Evolutionary conservation across 1,140 invertebrate species (phyloP), one percentile per base, ranked within the genome.

Genomic region (Zaprionus inermis): DNA sequence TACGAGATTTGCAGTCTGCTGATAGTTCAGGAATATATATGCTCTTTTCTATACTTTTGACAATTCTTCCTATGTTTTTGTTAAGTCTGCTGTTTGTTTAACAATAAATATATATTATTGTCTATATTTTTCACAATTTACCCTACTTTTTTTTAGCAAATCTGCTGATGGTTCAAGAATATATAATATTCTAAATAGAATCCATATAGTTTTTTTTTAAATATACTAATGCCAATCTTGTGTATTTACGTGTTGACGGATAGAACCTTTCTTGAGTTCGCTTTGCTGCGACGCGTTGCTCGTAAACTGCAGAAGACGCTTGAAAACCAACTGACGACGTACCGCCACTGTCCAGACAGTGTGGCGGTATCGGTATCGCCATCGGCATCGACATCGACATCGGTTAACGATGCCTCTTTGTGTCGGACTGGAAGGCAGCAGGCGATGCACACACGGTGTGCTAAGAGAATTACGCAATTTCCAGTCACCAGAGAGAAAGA

Each of bases 381-480:
- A 55, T 66, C 30, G 66, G 11, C 14, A 44, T 44, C 38, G n/a
- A 0, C n/a, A 44, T 16, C 30, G 66, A n/a, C 14, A 44, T 44
- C 38, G 38, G 9, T 1, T 54, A 12, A 28, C n/a, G 16, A 32
- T 20, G 58, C 9, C 6, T 60, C 38, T 14, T 46, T 18, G 30
- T 49, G 41, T 16, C 65, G 32, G 41, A 59, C 81, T 72, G 81
- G 69, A 85, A 77, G 16, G 36, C 55, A 12, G 36, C 44, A 34
- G 60, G 28, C 55, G 55, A 65, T 66, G 60, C 59, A 58, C 16
- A 76, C 58, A 61, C 58, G 60, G 63, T 75, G 71, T 74, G 72
- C 76, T 71, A 79, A 77, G 63, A 66, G 66, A 88, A 83, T 88
- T 82, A 80, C 77, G 76, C 79, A 86, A 86, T 66, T 83, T 83